These are phyloP conservation scores for Trissolcus basalis DNA, from an alignment of 1,140 invertebrate genomes.

Conservation along the genomic window DNA sequence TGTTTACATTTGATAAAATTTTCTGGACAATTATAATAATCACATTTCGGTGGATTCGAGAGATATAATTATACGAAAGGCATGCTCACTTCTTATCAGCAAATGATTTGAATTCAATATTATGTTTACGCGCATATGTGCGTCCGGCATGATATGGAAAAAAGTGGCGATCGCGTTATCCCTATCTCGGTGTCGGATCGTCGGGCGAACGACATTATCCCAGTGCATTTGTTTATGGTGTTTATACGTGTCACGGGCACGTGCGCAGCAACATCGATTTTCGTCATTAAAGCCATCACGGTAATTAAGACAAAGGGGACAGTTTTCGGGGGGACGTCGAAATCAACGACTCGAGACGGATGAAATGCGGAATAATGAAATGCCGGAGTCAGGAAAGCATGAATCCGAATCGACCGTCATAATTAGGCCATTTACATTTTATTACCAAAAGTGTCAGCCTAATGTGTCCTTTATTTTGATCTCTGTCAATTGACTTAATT, in stretches of 20 bases:
- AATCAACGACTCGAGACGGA: slow-evolving; percentile 50
- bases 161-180: slow-evolving; percentile 33
- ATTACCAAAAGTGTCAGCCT: slow-evolving; percentile 39
- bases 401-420: slow-evolving; percentile 28
- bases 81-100: slow-evolving; percentile 32
- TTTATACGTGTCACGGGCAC: slow-evolving; percentile 49
- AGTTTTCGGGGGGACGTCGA: slow-evolving; percentile 35
- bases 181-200: slow-evolving; percentile 40
- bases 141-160: slow-evolving; percentile 45
- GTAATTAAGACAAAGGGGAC: slow-evolving; percentile 50
- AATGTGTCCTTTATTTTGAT: slow-evolving; percentile 7
- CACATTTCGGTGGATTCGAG: neutral
- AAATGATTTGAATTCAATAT: slow-evolving; percentile 41
- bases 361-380: slow-evolving; percentile 49
- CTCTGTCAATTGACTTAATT: neutral
- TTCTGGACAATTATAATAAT: too few species aligned
- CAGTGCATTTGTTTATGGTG: slow-evolving; percentile 50
- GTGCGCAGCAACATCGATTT: slow-evolving; percentile 44
- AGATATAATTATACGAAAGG: slow-evolving; percentile 19
- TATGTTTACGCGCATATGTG: slow-evolving; percentile 48
- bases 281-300: slow-evolving; percentile 43
- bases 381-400: slow-evolving; percentile 33
- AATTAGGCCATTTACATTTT: slow-evolving; percentile 46
- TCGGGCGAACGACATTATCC: slow-evolving; percentile 26
- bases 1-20: too few species aligned